phyloP scores from a whole-genome alignment of 2,113 vertebrate species.

The Psammodynastes pulverulentus region DNA sequence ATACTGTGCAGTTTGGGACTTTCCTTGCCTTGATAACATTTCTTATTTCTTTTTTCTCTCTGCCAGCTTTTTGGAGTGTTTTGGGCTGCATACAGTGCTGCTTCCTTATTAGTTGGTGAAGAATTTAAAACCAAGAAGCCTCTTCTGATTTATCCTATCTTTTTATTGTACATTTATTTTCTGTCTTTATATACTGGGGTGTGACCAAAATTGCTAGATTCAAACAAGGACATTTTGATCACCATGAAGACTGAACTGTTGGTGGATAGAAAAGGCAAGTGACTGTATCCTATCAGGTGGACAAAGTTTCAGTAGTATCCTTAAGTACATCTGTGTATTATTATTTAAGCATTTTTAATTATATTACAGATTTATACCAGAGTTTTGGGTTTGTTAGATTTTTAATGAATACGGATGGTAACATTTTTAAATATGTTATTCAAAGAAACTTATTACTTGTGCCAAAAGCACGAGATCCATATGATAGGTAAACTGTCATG shows the following conservation, averaged over 20 bases:
- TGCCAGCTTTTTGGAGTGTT: conserved; percentile 94
- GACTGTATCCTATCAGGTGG: conserved; percentile 64
- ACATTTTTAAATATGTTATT: conserved; percentile 64
- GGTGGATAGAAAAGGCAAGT: conserved; percentile 48
- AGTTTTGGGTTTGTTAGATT: conserved; percentile 73
- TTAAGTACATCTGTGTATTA: conserved; percentile 69
- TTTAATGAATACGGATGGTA: conserved; percentile 68
- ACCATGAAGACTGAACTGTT: conserved; percentile 52
- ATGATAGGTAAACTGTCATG: conserved; percentile 49
- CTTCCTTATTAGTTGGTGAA: conserved; percentile 94
- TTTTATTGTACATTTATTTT: conserved; percentile 99
- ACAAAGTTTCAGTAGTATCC: conserved; percentile 52
- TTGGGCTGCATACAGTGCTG: conserved; percentile 98
- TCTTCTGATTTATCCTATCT: conserved; percentile 98
- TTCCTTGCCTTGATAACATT: conserved; percentile 47
- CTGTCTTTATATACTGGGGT: conserved; percentile 98
- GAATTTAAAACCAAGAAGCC: conserved; percentile 99
- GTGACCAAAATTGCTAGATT: conserved; percentile 71
- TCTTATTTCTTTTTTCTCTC: conserved; percentile 50
- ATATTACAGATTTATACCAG: conserved; percentile 75
- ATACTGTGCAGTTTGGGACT: neutral
- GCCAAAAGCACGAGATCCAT: conserved; percentile 71
- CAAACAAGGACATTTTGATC: conserved; percentile 63
- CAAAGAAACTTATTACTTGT: conserved; percentile 62
- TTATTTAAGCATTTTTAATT: conserved; percentile 79